These are phyloP conservation scores for Agriopis leucophaearia DNA, from an alignment of 2,888 invertebrate genomes.

Conservation along the genomic window DNA sequence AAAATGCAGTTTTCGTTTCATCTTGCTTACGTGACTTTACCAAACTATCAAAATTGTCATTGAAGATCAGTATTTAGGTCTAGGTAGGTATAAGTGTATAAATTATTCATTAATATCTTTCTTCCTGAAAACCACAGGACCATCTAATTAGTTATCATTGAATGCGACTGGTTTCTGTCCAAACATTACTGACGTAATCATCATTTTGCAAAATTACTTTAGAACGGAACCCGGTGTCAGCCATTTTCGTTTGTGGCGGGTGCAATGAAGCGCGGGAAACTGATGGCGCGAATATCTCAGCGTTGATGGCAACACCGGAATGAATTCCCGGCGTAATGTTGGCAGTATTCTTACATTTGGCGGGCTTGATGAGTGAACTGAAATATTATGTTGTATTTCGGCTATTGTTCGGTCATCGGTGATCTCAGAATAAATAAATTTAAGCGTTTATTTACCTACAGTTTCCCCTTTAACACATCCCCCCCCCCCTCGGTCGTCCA, in stretches of 20 bases:
- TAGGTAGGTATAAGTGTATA: too few species aligned
- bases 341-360: conserved; percentile 21
- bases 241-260: conserved; percentile 41
- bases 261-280: conserved; percentile 57
- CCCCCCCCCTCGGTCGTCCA: too few species aligned
- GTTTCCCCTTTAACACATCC: too few species aligned
- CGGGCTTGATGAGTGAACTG: not conserved
- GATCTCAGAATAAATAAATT: too few species aligned
- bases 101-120: too few species aligned
- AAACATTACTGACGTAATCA: conserved; percentile 1
- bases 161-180: not conserved
- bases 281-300: conserved; percentile 56
- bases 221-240: conserved; percentile 11
- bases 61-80: too few species aligned
- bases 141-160: not conserved
- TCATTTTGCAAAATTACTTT: conserved; percentile 36
- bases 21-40: too few species aligned
- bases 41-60: too few species aligned
- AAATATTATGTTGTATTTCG: too few species aligned
- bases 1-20: too few species aligned
- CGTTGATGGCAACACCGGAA: conserved; percentile 21
- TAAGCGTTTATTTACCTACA: too few species aligned
- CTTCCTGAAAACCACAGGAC: not conserved
- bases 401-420: too few species aligned
- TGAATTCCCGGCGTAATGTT: conserved; percentile 28